Evolutionary conservation across 1,140 invertebrate genomes (phyloP), one percentile per base, ranked within the genome.

Genomic region (Drosophila pachea): DNA sequence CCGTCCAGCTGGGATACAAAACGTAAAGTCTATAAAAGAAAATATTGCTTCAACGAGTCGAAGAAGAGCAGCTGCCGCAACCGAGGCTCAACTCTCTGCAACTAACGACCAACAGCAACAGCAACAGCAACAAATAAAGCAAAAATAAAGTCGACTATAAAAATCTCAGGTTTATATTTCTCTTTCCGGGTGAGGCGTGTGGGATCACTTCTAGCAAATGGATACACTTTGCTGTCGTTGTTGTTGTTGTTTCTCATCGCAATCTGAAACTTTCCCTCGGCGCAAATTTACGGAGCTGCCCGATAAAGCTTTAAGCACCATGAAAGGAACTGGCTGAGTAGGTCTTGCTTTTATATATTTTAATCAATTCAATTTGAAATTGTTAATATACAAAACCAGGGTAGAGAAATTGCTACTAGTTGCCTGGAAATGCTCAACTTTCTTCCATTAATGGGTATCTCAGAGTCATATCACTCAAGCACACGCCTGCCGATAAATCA

Each of bases 151-250:
- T 76, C 65, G 58, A 65, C 73, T 67, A 81, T 76, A 81, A 81
- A 78, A 81, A 81, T 81, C 77, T 76, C 77, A 81, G 77, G 77
- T 81, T 81, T 81, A 81, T 73, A 76, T 79, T 47, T 61, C 40
- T 49, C 16, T 76, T 42, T 7, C 40, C 22, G 22, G 22, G 22
- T 3, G 22, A 22, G 22, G 22, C 22, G 22, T 2, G 12, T 70
- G 36, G 68, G 62, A 70, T 45, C 68, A 73, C 12, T 31, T 29
- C 12, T 12, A 42, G 48, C 45, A 16, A 68, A 40, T 68, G 73
- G 52, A 43, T 73, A 73, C 56, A 45, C 35, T 50, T 72, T 61
- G 47, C 49, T 36, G 35, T 60, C 55, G 49, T 65, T 63, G 36
- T 55, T 65, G 53, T 58, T 67, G 14, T 55, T 68, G 36, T 40